Evolutionary conservation across 2,888 invertebrate species (phyloP), one percentile per base, ranked within the genome.

Genomic region (Suillia variegata): DNA sequence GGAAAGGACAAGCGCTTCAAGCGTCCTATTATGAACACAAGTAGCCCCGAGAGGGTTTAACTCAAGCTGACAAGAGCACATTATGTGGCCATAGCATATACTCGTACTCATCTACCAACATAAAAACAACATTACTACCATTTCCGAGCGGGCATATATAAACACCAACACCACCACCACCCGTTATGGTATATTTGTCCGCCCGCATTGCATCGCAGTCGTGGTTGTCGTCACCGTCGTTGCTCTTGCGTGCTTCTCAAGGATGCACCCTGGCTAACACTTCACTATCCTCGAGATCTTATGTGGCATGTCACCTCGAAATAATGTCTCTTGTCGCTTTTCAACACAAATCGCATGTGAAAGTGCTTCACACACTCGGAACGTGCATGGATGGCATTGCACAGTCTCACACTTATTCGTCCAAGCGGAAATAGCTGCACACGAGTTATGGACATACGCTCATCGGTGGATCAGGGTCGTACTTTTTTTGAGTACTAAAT

Each of bases 301-400:
- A 68, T 73, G 70, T 69, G 60, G 67, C 66, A 65, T 70, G 77
- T 71, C 75, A 74, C 74, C 74, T 77, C 69, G 71, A 77, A 75
- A 75, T 76, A 77, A 75, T 76, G 74, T 73, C 75, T 69, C 74
- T 71, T 69, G 73, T 70, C 70, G 71, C 74, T 71, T 77, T 76
- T 77, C 75, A 76, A 68, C 75, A 75, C 75, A 76, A 77, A 77
- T 77, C 74, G 73, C 66, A 75, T 73, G 73, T 75, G 77, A 77
- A 75, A 75, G 76, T 71, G 68, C 67, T 74, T 72, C 71, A 70
- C 75, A 76, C 71, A 69, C 31, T 5, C 31, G 31, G 31, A 12
- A 12, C 31, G 31, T 31, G n/a, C n/a, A n/a, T n/a, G n/a, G n/a
- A n/a, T n/a, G n/a, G 31, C 6, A 31, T 5, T 31, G 31, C 31